Conservation (phyloP, 2,888 invertebrate species). For the Drosophila buzzatii region DNA sequence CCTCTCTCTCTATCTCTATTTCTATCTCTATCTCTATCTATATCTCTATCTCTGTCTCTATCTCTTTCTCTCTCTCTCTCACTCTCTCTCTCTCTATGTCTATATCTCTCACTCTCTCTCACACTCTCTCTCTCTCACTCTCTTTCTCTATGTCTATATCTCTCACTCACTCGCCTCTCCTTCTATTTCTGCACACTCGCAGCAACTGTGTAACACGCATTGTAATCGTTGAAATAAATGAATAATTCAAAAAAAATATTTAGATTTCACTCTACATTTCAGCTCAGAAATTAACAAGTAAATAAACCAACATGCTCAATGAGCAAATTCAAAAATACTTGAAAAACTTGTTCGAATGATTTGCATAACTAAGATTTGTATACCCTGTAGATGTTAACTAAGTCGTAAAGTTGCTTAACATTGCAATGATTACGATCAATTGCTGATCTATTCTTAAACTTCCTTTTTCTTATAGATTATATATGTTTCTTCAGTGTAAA, state of each 20-base stretch:
- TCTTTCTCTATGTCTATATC: too few species aligned
- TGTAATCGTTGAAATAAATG: background rate
- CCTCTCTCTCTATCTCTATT: too few species aligned
- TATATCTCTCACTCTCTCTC: too few species aligned
- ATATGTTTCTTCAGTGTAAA: background rate
- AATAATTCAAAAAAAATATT: too few species aligned
- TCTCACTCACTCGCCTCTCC: background rate
- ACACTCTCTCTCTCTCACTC: background rate
- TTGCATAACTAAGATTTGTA: background rate
- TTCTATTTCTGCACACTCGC: background rate
- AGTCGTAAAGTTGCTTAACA: background rate
- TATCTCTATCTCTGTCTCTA: too few species aligned
- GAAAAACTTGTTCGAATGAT: constrained; percentile 11
- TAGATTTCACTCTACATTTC: background rate
- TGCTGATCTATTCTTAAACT: background rate
- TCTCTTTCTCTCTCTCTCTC: too few species aligned
- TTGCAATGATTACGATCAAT: background rate
- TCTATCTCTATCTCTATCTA: too few species aligned
- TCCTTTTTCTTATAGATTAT: background rate
- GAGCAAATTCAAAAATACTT: background rate
- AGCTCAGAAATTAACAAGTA: background rate
- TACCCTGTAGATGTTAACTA: constrained; percentile 12
- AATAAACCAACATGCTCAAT: background rate
- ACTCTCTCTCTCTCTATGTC: too few species aligned
- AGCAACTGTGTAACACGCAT: background rate